Conservation (phyloP, 2,113 vertebrate genomes). For the Mustelus asterias region DNA sequence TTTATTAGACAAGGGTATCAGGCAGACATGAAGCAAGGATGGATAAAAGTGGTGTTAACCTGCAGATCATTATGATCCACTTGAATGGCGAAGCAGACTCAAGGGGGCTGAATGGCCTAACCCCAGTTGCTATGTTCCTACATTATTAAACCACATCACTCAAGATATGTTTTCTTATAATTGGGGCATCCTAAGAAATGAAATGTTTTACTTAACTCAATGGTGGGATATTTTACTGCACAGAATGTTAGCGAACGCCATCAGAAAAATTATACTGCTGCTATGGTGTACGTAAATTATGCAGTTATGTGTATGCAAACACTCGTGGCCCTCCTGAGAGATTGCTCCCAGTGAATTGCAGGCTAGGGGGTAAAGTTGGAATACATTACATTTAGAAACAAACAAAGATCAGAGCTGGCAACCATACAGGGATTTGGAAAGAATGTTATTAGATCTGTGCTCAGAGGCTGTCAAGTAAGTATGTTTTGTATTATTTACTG, state of each 20-base stretch:
- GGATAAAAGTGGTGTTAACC: neutral
- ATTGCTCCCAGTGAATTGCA: neutral
- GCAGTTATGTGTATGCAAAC: no score
- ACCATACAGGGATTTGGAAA: neutral
- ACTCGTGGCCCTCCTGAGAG: neutral
- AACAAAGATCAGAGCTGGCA: slow-evolving; percentile 19
- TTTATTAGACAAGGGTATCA: neutral
- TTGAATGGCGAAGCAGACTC: neutral
- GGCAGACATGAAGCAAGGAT: neutral
- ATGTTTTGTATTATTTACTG: slow-evolving; percentile 4
- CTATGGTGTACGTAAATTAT: neutral
- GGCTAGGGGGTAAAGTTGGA: neutral
- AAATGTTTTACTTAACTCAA: neutral
- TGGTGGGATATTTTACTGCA: neutral
- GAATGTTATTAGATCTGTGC: neutral
- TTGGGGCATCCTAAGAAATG: neutral
- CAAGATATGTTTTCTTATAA: neutral
- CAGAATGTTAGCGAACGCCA: neutral
- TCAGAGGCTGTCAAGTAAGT: neutral
- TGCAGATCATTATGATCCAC: neutral
- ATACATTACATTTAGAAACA: neutral
- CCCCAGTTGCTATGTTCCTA: neutral
- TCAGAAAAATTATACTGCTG: neutral
- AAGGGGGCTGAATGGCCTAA: neutral
- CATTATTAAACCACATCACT: neutral